Base-by-base conservation (phyloP, 92 coral and sea anemone genomes). In the Pocillopora grandis region DNA sequence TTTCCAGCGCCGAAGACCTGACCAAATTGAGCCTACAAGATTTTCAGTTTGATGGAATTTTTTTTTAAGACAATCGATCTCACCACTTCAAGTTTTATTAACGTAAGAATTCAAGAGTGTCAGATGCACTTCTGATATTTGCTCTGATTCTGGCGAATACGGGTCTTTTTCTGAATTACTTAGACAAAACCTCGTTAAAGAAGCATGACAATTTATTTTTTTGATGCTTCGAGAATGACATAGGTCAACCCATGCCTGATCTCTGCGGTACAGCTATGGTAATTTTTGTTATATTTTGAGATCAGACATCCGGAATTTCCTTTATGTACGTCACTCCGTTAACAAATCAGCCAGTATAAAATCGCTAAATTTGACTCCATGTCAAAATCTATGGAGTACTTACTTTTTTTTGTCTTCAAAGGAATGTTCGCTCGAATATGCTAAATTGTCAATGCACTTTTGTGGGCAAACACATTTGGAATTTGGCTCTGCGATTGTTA, bases 51-150 rank as follows among this genome's bases (percentile, higher is more conserved):
- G 52, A 42, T 2, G 52, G 52, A 42, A 42, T 42, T 42, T 42
- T 42, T 42, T 42, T 42, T 42, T 42, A 1, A 7, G 52, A 42
- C 52, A 42, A 42, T 42, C 52, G 52, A 42, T 42, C 52, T 42
- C 52, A 42, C 52, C 52, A 57, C 59, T 16, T 58, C 31, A 62
- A 58, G 65, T 5, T 35, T 14, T 15, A 58, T 58, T 76, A 65
- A 76, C 79, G 79, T 48, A 21, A 12, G 71, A 42, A n/a, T 78
- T 42, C 16, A 27, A 5, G 80, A 61, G 72, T 12, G 42, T 20
- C 72, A 4, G 15, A 4, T 13, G 72, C 35, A 36, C 18, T 58
- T 73, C 56, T 31, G 61, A 63, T 78, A 78, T 78, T 17, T 0
- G 62, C 60, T 15, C 72, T 63, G 72, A 23, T 64, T 10, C 17